These are phyloP conservation scores for Dione juno DNA, from an alignment of 2,888 invertebrate species.

Conservation along the genomic window DNA sequence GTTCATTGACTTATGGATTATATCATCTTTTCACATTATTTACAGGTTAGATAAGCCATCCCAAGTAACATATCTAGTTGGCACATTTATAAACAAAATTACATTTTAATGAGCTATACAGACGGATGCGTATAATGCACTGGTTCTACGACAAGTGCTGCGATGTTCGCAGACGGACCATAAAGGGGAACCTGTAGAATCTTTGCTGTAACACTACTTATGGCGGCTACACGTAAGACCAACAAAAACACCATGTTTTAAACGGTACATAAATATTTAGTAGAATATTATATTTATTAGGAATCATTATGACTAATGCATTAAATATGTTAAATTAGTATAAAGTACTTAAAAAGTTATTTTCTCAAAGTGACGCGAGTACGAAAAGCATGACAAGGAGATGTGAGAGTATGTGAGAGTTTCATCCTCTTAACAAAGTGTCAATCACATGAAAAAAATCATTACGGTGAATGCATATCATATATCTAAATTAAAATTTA, in stretches of 20 bases:
- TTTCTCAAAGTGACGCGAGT: constrained; percentile 7
- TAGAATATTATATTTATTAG: constrained; percentile 17
- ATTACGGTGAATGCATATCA: constrained; percentile 40
- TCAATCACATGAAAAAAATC: constrained; percentile 32
- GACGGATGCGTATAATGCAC: constrained; percentile 55
- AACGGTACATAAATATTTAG: constrained; percentile 36
- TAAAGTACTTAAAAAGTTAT: not conserved
- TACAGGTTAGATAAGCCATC: constrained; percentile 41
- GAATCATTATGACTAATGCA: not conserved
- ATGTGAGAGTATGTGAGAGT: constrained; percentile 21
- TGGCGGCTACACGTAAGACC: constrained; percentile 45
- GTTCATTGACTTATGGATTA: constrained; percentile 41
- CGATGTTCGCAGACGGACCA: constrained; percentile 55
- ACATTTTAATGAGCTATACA: constrained; percentile 63
- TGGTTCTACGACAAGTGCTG: constrained; percentile 59
- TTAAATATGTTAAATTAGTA: not conserved
- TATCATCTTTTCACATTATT: constrained; percentile 37
- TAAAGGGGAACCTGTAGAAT: constrained; percentile 74
- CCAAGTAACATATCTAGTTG: constrained; percentile 38
- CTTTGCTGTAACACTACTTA: constrained; percentile 54
- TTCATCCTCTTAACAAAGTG: constrained; percentile 25
- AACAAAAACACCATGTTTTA: constrained; percentile 40
- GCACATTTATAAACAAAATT: constrained; percentile 49
- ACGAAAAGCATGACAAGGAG: not conserved
- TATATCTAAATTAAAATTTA: constrained; percentile 59